Conservation (phyloP, 2,888 invertebrate species). For the Chloroclystis v-ata region DNA sequence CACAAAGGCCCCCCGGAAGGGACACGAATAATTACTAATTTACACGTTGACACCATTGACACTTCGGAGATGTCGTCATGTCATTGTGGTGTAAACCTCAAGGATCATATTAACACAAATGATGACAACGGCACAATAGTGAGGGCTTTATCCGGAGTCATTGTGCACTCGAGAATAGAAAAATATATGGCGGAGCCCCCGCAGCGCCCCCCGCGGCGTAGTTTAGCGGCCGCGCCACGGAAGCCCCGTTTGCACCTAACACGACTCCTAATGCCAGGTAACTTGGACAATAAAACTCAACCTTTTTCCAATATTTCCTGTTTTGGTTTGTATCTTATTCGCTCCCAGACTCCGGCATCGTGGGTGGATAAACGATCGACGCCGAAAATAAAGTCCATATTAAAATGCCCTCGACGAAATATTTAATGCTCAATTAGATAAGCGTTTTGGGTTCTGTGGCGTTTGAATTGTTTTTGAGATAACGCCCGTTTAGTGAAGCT, state of each 20-base stretch:
- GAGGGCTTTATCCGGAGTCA: slow-evolving; percentile 60
- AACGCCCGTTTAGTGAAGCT: slow-evolving; percentile 60
- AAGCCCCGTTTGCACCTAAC: slow-evolving; percentile 75
- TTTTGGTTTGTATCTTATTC: slow-evolving; percentile 66
- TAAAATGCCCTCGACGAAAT: slow-evolving; percentile 74
- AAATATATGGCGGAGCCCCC: slow-evolving; percentile 67
- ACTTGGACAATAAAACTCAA: slow-evolving; percentile 71
- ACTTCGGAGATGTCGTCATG: slow-evolving; percentile 67
- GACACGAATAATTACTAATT: slow-evolving; percentile 71
- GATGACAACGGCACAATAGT: slow-evolving; percentile 72
- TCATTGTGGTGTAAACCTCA: slow-evolving; percentile 75
- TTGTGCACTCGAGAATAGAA: slow-evolving; percentile 70
- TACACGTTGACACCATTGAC: slow-evolving; percentile 74
- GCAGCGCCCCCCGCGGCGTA: slow-evolving; percentile 64
- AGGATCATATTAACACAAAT: slow-evolving; percentile 76
- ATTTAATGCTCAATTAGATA: slow-evolving; percentile 78
- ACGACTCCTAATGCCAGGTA: slow-evolving; percentile 74
- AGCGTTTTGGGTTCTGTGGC: slow-evolving; percentile 73
- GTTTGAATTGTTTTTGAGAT: slow-evolving; percentile 70
- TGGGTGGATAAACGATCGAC: slow-evolving; percentile 73
- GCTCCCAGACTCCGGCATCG: slow-evolving; percentile 66
- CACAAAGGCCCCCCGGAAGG: slow-evolving; percentile 69
- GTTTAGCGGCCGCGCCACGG: slow-evolving; percentile 67
- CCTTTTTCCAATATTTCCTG: slow-evolving; percentile 74
- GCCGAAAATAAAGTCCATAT: slow-evolving; percentile 72